These are phyloP conservation scores for Hydrolagus colliei DNA, from an alignment of 2,797 vertebrate species.

Conservation along the genomic window DNA sequence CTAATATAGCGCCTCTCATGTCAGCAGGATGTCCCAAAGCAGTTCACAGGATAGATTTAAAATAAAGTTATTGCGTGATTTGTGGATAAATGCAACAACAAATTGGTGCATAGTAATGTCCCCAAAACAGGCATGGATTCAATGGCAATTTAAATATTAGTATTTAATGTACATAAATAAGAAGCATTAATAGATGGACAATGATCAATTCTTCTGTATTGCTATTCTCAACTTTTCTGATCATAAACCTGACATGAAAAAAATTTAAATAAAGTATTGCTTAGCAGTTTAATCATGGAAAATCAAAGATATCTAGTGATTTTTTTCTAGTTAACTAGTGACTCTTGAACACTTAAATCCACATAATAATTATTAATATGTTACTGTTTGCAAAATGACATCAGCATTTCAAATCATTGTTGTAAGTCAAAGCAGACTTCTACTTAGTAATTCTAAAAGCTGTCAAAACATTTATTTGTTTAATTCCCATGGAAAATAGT, in stretches of 20 bases:
- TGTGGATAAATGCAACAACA: too few species aligned
- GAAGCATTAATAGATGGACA: neutral
- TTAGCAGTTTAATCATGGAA: neutral
- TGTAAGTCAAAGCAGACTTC: neutral
- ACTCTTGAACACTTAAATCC: neutral
- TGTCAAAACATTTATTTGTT: neutral
- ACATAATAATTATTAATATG: neutral
- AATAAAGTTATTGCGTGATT: too few species aligned
- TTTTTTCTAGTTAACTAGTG: neutral
- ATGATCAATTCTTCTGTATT: neutral
- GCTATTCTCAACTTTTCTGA: neutral
- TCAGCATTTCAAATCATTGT: neutral
- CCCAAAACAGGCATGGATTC: too few species aligned
- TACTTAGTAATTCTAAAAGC: neutral
- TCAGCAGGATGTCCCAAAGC: too few species aligned
- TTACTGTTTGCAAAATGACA: neutral
- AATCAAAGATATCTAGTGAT: neutral
- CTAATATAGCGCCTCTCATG: too few species aligned
- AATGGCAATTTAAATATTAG: too few species aligned
- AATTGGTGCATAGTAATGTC: too few species aligned
- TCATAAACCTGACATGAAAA: neutral
- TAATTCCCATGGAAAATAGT: neutral
- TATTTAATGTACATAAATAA: neutral
- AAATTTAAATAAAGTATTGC: neutral
- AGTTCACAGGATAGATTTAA: too few species aligned